Evolutionary conservation across 2,113 vertebrate genomes (phyloP).

Genomic region (Vulpes lagopus): DNA sequence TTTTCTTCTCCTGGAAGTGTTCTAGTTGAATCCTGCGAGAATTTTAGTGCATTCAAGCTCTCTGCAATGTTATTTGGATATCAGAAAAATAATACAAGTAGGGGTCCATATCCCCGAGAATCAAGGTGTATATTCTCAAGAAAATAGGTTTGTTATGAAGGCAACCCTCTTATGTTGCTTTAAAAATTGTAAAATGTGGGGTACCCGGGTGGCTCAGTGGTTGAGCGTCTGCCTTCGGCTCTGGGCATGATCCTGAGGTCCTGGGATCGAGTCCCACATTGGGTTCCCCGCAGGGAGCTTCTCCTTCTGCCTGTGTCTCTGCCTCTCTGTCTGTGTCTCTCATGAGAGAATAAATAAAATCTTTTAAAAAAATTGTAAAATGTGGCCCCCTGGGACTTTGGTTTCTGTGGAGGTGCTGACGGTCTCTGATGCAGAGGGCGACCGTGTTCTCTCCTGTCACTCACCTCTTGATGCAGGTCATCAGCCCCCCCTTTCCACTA

Average conservation of each 20-base stretch:
- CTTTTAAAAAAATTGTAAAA: fast-evolving
- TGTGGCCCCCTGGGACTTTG: fast-evolving
- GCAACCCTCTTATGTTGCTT: fast-evolving
- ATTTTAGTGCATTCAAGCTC: neutral
- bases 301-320: too few species aligned
- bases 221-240: too few species aligned
- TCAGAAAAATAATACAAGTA: neutral
- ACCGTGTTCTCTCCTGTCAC: too few species aligned
- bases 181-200: fast-evolving
- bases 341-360: too few species aligned
- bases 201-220: too few species aligned
- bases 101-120: neutral
- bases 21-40: neutral
- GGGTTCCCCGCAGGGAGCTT: too few species aligned
- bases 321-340: too few species aligned
- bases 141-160: neutral
- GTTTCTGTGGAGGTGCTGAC: neutral
- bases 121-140: neutral
- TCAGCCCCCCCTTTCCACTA: neutral
- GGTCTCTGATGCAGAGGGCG: fast-evolving
- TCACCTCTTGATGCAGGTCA: neutral
- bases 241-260: too few species aligned
- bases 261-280: too few species aligned
- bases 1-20: neutral
- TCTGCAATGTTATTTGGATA: neutral